Evolutionary conservation across 2,888 invertebrate genomes (phyloP).

Genomic region (Choreutis nemorana): DNA sequence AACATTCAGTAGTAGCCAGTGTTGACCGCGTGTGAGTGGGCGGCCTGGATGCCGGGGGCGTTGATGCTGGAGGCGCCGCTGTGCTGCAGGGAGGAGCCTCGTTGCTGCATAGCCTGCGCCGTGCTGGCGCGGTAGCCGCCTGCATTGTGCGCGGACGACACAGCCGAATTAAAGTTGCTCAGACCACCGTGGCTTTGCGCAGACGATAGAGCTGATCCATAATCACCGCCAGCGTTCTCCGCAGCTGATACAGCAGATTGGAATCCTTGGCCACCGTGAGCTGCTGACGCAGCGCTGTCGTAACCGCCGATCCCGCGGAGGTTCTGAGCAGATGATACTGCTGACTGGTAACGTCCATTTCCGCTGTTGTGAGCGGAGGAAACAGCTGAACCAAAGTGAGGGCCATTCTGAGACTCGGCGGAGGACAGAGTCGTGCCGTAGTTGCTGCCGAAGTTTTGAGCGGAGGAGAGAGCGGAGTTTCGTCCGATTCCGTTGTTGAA

Average conservation of each 20-base stretch:
- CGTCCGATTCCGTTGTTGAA: conserved; percentile 18
- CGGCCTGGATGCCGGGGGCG: conserved; percentile 35
- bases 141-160: conserved; percentile 33
- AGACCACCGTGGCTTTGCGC: conserved; percentile 23
- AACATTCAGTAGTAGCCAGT: conserved; percentile 30
- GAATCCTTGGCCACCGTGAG: conserved; percentile 19
- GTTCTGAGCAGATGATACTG: conserved; percentile 23
- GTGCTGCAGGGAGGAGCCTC: conserved; percentile 24
- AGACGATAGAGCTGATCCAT: conserved; percentile 22
- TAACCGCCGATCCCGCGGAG: conserved; percentile 17
- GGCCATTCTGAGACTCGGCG: conserved; percentile 27
- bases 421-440: conserved; percentile 28
- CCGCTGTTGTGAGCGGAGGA: conserved; percentile 19
- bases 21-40: conserved; percentile 39
- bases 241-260: conserved; percentile 30
- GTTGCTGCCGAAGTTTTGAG: conserved; percentile 30
- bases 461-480: conserved; percentile 23
- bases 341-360: conserved; percentile 20
- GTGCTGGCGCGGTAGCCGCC: conserved; percentile 28
- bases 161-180: conserved; percentile 22
- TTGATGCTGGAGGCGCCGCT: conserved; percentile 38
- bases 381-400: conserved; percentile 20
- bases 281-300: conserved; percentile 18
- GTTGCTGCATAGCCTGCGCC: conserved; percentile 33
- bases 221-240: conserved; percentile 20